Evolutionary conservation across 92 coral and sea anemone genomes (phyloP), one percentile per base, ranked within the genome.

Genomic region (Actinernus sp.): DNA sequence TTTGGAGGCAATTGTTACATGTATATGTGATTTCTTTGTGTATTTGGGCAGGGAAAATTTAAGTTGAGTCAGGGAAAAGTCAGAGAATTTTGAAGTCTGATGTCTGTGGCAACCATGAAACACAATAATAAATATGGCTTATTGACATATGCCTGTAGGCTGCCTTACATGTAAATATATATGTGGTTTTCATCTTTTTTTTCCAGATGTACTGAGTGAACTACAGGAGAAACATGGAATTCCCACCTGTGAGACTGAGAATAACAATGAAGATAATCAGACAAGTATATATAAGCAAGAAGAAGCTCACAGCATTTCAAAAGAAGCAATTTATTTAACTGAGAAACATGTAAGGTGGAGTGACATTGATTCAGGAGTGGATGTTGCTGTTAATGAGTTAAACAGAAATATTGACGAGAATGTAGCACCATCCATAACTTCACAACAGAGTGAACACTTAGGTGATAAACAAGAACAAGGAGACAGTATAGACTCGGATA

Each of bases 341-440:
- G 66, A 70, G 31, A 70, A 70, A 32, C 78, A 70, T 70, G 78
- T 70, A 2, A 61, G 58, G 8, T 70, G 78, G 78, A 55, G 57
- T 43, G 78, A 70, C 44, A 56, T 55, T 1, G 45, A 10, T 49
- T 8, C 11, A 24, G 31, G 14, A 25, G 37, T 56, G 40, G 30
- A 12, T 57, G 19, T 2, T 3, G 68, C 37, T 12, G 51, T 1
- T 3, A 30, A 61, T 12, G 68, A 61, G 47, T 14, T 5, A 26
- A 63, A 11, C 13, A 18, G 26, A 24, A 49, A 19, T 41, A 59
- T 4, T 2, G 18, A 38, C 14, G 71, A 63, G 21, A 1, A 60
- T 8, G 21, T 21, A 34, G 30, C n/a, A n/a, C n/a, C n/a, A n/a
- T n/a, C 47, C 10, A 39, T 54, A 10, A 13, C 6, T 27, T 27